These are phyloP conservation scores for Amphipoea oculea DNA, from an alignment of 2,888 invertebrate genomes.

Conservation along the genomic window DNA sequence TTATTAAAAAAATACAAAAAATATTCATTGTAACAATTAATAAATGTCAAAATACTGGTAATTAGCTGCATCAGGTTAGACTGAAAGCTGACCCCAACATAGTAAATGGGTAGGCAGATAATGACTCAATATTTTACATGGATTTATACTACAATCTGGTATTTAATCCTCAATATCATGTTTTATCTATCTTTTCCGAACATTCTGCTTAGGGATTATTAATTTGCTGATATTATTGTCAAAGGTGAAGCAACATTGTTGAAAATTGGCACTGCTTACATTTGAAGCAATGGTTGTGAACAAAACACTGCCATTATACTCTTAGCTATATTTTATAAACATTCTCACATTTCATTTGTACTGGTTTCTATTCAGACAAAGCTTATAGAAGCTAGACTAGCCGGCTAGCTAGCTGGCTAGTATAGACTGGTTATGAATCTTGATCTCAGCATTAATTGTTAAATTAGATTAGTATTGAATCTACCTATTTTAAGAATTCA, in stretches of 20 bases:
- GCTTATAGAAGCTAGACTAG: too few species aligned
- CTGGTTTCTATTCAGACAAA: neutral
- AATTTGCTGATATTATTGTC: neutral
- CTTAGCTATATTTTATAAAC: slow-evolving; percentile 21
- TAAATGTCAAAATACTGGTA: neutral
- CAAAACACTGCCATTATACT: slow-evolving; percentile 24
- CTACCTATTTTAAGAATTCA: neutral
- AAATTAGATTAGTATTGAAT: neutral
- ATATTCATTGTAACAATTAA: neutral
- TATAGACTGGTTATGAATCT: neutral
- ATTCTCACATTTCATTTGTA: neutral
- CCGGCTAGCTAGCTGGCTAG: too few species aligned
- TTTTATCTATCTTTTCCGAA: neutral
- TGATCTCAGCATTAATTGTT: neutral
- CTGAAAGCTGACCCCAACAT: too few species aligned
- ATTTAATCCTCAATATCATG: slow-evolving; percentile 5
- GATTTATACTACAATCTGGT: neutral
- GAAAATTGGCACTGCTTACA: neutral
- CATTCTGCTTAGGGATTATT: neutral
- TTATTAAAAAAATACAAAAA: neutral
- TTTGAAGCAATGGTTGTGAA: neutral
- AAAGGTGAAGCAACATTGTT: neutral
- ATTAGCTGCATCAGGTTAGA: neutral
- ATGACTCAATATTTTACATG: neutral
- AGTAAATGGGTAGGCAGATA: neutral